A percentile compares a stretch with the other conserved stretches of the same genome.
Conservation (phyloP, 2,888 invertebrate species). For the Teinopalpus imperialis region DNA sequence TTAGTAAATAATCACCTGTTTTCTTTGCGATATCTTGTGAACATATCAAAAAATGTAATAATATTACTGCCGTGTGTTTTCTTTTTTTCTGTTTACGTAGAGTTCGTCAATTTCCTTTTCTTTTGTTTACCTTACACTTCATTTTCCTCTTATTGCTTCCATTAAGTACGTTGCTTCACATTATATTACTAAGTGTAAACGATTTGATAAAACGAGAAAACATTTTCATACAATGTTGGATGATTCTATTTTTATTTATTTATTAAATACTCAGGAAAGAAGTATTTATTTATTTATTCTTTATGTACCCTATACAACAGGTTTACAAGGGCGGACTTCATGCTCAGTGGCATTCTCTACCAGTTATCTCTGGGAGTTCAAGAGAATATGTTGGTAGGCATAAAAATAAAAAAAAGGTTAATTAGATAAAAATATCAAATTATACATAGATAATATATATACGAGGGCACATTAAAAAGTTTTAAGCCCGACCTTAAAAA, state of each 20-base stretch:
- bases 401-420: too few species aligned
- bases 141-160: constrained; percentile 12
- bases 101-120: constrained; percentile 1
- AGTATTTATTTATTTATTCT: too few species aligned
- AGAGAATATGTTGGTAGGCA: too few species aligned
- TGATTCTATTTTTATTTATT: constrained; percentile 1
- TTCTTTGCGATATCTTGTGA: constrained; percentile 3
- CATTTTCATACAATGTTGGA: constrained; percentile 1
- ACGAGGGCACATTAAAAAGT: too few species aligned
- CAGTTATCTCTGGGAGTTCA: too few species aligned
- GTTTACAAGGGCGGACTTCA: too few species aligned
- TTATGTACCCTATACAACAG: too few species aligned
- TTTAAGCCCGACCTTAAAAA: too few species aligned
- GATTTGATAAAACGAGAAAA: constrained; percentile 10
- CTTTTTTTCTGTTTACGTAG: constrained; percentile 6
- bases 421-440: too few species aligned
- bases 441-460: too few species aligned
- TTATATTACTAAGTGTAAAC: constrained; percentile 9
- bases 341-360: too few species aligned
- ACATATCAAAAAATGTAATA: constrained; percentile 5
- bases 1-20: not conserved
- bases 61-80: not conserved
- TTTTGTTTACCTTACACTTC: constrained; percentile 10
- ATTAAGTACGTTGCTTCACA: constrained; percentile 6
- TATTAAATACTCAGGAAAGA: too few species aligned